Evolutionary conservation across 2,113 vertebrate genomes (phyloP).

Genomic region (Poeciliopsis occidentalis): DNA sequence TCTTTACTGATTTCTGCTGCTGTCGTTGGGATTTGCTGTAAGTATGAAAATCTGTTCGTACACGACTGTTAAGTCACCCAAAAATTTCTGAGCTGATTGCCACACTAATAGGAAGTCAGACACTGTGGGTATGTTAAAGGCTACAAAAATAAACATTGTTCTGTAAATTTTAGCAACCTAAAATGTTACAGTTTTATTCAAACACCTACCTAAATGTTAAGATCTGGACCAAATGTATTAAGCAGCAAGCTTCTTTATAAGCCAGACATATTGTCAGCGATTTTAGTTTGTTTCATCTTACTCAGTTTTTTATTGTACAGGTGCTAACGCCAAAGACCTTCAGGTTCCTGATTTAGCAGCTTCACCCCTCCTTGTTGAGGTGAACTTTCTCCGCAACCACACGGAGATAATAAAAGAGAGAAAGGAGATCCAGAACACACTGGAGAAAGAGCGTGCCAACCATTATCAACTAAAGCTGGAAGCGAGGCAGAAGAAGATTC

Average conservation of each 20-base stretch:
- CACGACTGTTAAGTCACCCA: background rate
- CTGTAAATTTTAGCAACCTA: too few species aligned
- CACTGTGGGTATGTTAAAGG: background rate
- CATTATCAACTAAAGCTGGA: conserved; percentile 22
- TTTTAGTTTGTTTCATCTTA: background rate
- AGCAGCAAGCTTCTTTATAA: background rate
- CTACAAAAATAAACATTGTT: background rate
- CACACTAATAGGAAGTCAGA: background rate
- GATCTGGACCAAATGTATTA: background rate
- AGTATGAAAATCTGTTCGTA: conserved; percentile 32
- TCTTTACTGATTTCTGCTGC: conserved; percentile 60
- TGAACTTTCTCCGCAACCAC: conserved; percentile 60
- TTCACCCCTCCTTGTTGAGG: conserved; percentile 33
- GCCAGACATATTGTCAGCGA: background rate
- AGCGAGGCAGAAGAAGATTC: conserved; percentile 18
- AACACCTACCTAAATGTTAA: background rate
- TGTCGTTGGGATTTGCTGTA: conserved; percentile 66
- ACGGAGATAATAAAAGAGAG: conserved; percentile 26
- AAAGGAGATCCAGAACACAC: conserved; percentile 15
- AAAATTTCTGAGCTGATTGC: background rate
- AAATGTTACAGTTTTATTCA: background rate
- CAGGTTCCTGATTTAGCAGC: conserved; percentile 14
- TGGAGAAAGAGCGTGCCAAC: conserved; percentile 14
- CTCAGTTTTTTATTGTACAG: conserved; percentile 25
- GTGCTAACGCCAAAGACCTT: conserved; percentile 46